These are phyloP conservation scores for Asarcornis scutulata DNA, from an alignment of 2,113 vertebrate species.

Conservation along the genomic window DNA sequence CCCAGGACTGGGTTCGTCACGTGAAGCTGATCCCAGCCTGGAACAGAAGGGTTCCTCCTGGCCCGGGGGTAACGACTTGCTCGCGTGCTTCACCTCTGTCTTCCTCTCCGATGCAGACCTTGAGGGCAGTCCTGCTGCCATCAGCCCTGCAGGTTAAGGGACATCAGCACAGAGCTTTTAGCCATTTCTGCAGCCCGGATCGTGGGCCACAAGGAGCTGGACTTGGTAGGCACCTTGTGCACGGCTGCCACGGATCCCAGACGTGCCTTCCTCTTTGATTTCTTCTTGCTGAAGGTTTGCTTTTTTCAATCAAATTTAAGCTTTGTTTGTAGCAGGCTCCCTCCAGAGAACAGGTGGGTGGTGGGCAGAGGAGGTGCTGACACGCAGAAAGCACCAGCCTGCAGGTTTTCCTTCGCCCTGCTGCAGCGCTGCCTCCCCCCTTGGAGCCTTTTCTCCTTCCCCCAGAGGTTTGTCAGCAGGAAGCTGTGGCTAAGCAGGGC, in stretches of 20 bases:
- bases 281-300: background rate
- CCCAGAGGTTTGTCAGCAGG: background rate
- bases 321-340: background rate
- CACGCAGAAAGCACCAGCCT: background rate
- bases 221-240: background rate
- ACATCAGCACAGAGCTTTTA: fast-evolving
- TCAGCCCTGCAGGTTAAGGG: background rate
- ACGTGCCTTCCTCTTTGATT: background rate
- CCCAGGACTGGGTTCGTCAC: background rate
- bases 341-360: background rate
- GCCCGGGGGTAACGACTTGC: background rate
- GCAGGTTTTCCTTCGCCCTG: background rate
- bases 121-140: background rate
- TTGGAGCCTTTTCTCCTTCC: background rate
- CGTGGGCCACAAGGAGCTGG: background rate
- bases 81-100: background rate
- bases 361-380: background rate
- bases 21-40: background rate
- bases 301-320: background rate
- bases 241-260: no score
- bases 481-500: background rate
- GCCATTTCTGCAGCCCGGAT: background rate
- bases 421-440: background rate
- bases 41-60: background rate
- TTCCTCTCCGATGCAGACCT: background rate